Evolutionary conservation across 2,113 vertebrate genomes (phyloP), one percentile per base, ranked within the genome.

Genomic region (Ageneiosus marmoratus): DNA sequence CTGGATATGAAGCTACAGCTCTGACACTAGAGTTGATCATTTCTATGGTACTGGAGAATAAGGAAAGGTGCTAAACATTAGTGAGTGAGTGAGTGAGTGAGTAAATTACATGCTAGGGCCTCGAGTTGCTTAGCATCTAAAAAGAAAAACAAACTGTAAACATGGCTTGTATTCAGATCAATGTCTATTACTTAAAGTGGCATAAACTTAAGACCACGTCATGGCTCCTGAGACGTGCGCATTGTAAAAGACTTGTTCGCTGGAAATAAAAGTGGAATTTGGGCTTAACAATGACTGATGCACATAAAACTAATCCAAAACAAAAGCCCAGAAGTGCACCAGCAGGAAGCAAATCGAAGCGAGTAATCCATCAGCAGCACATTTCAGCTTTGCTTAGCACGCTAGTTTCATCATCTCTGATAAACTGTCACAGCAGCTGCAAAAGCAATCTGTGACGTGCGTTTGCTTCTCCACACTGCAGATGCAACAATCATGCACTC

Each of bases 321-420:
- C 18, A 77, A 72, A 78, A 76, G 16, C 13, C 37, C 16, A 81
- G 56, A 24, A 46, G 44, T n/a, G 53, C 20, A n/a, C 12, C 18
- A 22, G 18, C 55, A 69, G 67, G 12, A 46, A 67, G 78, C 56
- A 65, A 20, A 72, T 29, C 50, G 29, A 55, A 77, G 46, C 24
- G 73, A 46, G 62, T 78, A 46, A 85, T 88, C 85, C 48, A 87
- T 88, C 87, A 83, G 55, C 1, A 12, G 41, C 50, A 70, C 44
- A 22, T 13, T 74, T 83, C 85, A 78, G 83, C 83, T 80, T 32
- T 72, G 62, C 83, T 88, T 80, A 83, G 83, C 29, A 50, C 22
- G 16, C 16, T 69, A 65, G 80, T 65, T 86, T 83, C 81, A 85
- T 85, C 87, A 85, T 80, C 46, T 74, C 67, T 58, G 83, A 88